Evolutionary conservation across 2,888 invertebrate genomes (phyloP).

Genomic region (Dicyrtomina minuta): DNA sequence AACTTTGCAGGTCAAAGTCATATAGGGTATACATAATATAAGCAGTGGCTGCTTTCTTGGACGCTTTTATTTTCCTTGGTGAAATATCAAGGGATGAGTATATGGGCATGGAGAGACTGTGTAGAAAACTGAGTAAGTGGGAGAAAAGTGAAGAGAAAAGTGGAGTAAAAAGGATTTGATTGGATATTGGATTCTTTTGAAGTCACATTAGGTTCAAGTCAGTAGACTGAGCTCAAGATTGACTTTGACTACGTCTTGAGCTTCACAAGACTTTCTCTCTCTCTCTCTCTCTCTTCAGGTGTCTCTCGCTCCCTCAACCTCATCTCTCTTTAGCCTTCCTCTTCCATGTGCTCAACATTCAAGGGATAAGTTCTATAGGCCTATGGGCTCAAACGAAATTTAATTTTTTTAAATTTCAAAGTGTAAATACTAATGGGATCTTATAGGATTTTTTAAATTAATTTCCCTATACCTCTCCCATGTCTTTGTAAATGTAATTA

Average conservation of each 20-base stretch:
- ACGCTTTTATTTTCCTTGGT: not conserved
- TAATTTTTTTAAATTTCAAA: too few species aligned
- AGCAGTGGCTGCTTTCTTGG: too few species aligned
- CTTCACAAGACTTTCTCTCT: not conserved
- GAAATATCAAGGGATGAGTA: not conserved
- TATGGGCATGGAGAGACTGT: too few species aligned
- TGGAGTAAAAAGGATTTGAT: constrained; percentile 1
- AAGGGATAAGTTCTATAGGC: too few species aligned
- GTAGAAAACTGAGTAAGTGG: too few species aligned
- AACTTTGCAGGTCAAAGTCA: too few species aligned
- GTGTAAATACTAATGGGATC: too few species aligned
- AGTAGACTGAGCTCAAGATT: not conserved
- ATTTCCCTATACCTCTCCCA: too few species aligned
- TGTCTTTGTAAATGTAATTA: too few species aligned
- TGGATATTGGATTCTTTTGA: constrained; percentile 7
- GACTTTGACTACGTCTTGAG: not conserved
- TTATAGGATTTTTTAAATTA: too few species aligned
- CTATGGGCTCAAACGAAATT: not conserved
- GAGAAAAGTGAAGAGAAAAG: too few species aligned
- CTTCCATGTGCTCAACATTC: not conserved
- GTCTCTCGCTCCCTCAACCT: not conserved
- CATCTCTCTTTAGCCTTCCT: not conserved
- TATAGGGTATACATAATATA: too few species aligned
- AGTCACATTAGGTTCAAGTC: not conserved
- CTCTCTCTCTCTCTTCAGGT: not conserved